Base-by-base conservation (phyloP, 2,113 vertebrate species). In the Pardalotus punctatus region DNA sequence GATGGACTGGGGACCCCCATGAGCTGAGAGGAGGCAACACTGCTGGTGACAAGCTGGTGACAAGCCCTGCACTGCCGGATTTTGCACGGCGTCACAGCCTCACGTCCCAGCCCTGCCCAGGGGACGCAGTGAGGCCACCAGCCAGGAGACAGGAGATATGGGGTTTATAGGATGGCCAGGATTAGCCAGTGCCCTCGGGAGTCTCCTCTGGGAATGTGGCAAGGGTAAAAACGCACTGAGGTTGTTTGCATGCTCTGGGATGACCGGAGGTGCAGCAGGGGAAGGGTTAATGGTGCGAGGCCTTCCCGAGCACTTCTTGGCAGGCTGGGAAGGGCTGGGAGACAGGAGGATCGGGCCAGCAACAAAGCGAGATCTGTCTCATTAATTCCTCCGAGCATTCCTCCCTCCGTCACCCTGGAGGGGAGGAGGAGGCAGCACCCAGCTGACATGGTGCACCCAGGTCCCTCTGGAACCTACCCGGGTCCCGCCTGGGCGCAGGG, bases 311-410 rank as follows among this genome's bases (percentile, higher is more conserved):
- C 90, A 69, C 91, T 97, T 86, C 96, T 97, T 96, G 96, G 96
- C 97, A 96, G 86, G 78, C 88, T 69, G 50, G 35, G 81, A 74
- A 87, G 88, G 81, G 89, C 93, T 64, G 90, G 73, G 90, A 95
- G 93, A 93, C 43, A 84, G 90, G 81, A 95, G 96, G 92, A 96
- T 95, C 65, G 71, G 86, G 67, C 72, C 89, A 86, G 61, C 94
- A 96, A 97, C 97, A 97, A 97, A 96, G 96, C 90, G 4, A 88
- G 94, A 96, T 94, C 96, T 97, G 96, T 97, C 87, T 95, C 94
- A 81, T 94, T 96, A 94, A 96, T 96, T 95, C 95, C 94, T 80
- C 60, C 38, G 58, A 95, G 93, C 96, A 94, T 97, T 97, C 95
- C 93, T 93, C 81, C 70, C 78, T 62, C 64, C 15, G 33, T 57